phyloP scores from a whole-genome alignment of 2,113 vertebrate species.

The Scortum barcoo region DNA sequence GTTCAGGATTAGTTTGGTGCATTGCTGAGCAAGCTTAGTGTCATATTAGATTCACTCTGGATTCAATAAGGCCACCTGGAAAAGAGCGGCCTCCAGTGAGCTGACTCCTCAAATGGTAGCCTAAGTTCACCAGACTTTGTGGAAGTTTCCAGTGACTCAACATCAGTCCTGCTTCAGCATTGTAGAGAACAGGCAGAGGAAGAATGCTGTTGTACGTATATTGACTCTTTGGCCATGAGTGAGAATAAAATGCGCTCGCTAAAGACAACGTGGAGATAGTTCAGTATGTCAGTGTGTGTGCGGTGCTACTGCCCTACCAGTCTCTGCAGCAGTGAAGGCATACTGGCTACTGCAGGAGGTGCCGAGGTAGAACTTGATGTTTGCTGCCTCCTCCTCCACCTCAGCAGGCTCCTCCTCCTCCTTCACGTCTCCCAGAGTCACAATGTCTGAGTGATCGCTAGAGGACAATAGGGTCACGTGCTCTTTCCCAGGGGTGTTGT shows the following conservation, averaged over 20 bases:
- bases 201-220: background rate
- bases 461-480: constrained; percentile 83
- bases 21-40: constrained; percentile 40
- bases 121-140: constrained; percentile 86
- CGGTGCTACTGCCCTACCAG: constrained; percentile 82
- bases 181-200: constrained; percentile 41
- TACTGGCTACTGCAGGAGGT: constrained; percentile 96
- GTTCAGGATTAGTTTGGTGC: constrained; percentile 39
- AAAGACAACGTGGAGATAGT: background rate
- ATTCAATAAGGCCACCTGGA: constrained; percentile 86
- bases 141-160: constrained; percentile 90
- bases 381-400: constrained; percentile 73
- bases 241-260: background rate
- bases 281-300: background rate
- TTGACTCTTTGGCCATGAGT: background rate
- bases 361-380: constrained; percentile 87
- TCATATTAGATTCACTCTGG: constrained; percentile 69
- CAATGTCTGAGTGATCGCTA: constrained; percentile 96
- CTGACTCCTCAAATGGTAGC: constrained; percentile 84
- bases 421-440: constrained; percentile 90
- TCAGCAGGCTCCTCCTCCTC: constrained; percentile 83
- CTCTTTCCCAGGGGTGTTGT: constrained; percentile 77
- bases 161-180: constrained; percentile 85
- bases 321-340: constrained; percentile 89
- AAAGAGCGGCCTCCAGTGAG: constrained; percentile 81